Evolutionary conservation across 2,797 vertebrate species (phyloP).

Genomic region (Selene dorsalis): DNA sequence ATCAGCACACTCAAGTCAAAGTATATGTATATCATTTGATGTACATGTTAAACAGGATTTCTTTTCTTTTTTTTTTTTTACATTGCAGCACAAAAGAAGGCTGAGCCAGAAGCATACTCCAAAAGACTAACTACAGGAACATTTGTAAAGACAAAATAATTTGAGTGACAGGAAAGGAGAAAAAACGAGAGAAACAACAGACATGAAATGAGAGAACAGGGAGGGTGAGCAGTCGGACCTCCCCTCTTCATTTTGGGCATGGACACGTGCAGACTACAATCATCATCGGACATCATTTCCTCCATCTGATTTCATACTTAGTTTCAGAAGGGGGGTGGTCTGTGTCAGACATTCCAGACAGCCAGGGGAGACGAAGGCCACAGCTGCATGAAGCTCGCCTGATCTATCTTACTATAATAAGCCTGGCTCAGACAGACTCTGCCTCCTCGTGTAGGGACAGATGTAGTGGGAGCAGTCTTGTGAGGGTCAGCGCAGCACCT

Average conservation of each 20-base stretch:
- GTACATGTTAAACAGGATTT: neutral
- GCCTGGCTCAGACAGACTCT: slow-evolving; percentile 56
- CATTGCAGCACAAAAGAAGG: neutral
- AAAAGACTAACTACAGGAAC: slow-evolving; percentile 5
- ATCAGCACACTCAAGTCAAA: slow-evolving; percentile 12
- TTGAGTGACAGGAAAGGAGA: neutral
- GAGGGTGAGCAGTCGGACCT: slow-evolving; percentile 7
- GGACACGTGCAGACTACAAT: slow-evolving; percentile 19
- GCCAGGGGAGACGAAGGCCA: slow-evolving; percentile 70
- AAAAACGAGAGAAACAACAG: slow-evolving; percentile 21
- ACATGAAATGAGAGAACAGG: slow-evolving; percentile 11
- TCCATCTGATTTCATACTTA: slow-evolving; percentile 57
- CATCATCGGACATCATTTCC: slow-evolving; percentile 39
- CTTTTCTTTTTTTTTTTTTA: slow-evolving; percentile 1
- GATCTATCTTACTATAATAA: slow-evolving; percentile 68
- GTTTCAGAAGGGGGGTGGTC: slow-evolving; percentile 30
- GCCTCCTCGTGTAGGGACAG: slow-evolving; percentile 57
- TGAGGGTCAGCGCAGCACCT: slow-evolving; percentile 64
- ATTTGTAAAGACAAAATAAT: slow-evolving; percentile 7
- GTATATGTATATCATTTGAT: neutral
- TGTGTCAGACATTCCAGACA: slow-evolving; percentile 67
- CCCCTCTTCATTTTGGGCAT: slow-evolving; percentile 20
- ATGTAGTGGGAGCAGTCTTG: slow-evolving; percentile 45
- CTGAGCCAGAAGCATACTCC: neutral
- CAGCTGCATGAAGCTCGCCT: slow-evolving; percentile 72